These are phyloP conservation scores for Mycteria americana DNA, from an alignment of 2,797 vertebrate species.

Conservation along the genomic window DNA sequence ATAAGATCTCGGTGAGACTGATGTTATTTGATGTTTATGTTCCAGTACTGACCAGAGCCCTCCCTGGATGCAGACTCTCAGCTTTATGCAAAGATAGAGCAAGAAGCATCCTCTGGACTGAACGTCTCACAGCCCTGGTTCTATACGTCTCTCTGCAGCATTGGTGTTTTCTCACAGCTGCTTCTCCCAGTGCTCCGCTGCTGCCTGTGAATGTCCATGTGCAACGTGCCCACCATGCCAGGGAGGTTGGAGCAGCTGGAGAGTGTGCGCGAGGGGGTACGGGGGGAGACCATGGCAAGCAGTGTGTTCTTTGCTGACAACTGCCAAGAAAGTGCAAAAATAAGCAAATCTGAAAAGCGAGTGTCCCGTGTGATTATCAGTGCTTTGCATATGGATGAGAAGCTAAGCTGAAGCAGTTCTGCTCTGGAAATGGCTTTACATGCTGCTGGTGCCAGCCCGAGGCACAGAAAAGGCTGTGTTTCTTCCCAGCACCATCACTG, in stretches of 20 bases:
- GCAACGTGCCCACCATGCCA: rapidly evolving
- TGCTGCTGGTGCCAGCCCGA: neutral
- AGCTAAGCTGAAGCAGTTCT: neutral
- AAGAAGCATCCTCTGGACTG: neutral
- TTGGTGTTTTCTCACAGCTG: neutral
- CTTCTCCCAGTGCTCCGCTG: neutral
- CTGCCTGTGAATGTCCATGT: neutral
- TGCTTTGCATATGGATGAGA: neutral
- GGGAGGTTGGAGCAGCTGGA: neutral
- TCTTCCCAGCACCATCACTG: neutral
- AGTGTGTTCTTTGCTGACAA: neutral
- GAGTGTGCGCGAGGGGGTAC: too few relatives aligned
- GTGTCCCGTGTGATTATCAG: neutral
- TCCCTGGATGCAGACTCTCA: neutral
- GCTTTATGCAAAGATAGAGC: neutral
- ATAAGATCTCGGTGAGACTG: neutral
- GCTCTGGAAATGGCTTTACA: neutral
- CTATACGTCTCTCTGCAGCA: neutral
- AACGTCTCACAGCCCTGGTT: neutral
- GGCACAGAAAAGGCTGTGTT: neutral
- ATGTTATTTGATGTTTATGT: neutral
- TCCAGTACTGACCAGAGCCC: neutral
- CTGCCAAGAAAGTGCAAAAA: neutral
- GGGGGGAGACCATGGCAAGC: neutral
- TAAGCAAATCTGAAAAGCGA: neutral